Evolutionary conservation across 2,888 invertebrate species (phyloP).

Genomic region (Harpalus rufipes): DNA sequence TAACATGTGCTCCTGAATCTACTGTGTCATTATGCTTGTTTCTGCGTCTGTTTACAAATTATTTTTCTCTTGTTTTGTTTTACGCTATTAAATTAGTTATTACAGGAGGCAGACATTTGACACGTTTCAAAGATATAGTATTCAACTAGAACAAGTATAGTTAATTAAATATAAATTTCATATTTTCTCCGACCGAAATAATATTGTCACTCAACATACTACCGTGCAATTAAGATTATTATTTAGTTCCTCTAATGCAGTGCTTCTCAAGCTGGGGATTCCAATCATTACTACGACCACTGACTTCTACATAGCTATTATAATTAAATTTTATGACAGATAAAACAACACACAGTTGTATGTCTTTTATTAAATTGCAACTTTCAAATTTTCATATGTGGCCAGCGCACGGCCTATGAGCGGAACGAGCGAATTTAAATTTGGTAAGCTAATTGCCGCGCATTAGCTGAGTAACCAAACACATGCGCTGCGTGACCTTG

Average conservation of each 20-base stretch:
- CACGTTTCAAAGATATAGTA: slow-evolving; percentile 17
- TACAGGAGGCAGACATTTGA: slow-evolving; percentile 20
- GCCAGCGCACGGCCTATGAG: no score
- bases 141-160: slow-evolving; percentile 32
- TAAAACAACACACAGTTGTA: no score
- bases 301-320: no score
- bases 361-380: no score
- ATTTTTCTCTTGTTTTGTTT: slow-evolving; percentile 33
- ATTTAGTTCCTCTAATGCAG: neutral
- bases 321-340: no score
- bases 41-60: slow-evolving; percentile 31
- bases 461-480: no score
- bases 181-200: slow-evolving; percentile 52
- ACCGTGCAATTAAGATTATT: neutral
- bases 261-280: no score
- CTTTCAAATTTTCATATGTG: no score
- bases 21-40: neutral
- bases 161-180: slow-evolving; percentile 43
- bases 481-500: no score
- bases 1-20: neutral
- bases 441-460: no score
- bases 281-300: no score
- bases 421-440: no score
- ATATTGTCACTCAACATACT: neutral
- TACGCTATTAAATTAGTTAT: slow-evolving; percentile 42